Conservation (phyloP, 2,888 invertebrate species). For the Candidula unifasciata region DNA sequence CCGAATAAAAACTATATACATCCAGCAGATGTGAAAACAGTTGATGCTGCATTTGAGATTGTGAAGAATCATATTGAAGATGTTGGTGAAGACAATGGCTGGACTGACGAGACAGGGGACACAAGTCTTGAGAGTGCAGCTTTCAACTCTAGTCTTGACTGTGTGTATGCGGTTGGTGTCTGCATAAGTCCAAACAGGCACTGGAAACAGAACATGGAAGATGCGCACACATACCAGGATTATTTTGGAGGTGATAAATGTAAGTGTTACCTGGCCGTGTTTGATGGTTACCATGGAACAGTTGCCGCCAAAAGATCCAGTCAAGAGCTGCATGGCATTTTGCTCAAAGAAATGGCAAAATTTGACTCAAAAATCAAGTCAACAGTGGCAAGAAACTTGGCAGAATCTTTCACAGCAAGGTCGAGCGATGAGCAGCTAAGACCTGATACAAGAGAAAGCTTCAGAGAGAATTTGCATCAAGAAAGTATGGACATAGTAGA, state of each 20-base stretch:
- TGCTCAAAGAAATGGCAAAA: constrained; percentile 73
- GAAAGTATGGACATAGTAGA: constrained; percentile 67
- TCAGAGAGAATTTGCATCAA: constrained; percentile 63
- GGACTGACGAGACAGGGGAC: constrained; percentile 64
- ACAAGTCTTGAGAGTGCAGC: constrained; percentile 66
- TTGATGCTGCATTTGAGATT: constrained; percentile 74
- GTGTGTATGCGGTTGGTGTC: constrained; percentile 68
- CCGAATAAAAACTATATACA: constrained; percentile 59
- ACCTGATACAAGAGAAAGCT: constrained; percentile 64
- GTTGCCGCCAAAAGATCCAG: constrained; percentile 74
- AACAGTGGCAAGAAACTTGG: constrained; percentile 63
- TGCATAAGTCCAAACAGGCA: constrained; percentile 67
- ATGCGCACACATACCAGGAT: constrained; percentile 73
- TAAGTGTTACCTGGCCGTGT: constrained; percentile 74
- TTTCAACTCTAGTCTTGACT: constrained; percentile 67
- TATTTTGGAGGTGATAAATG: constrained; percentile 72
- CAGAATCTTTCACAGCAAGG: constrained; percentile 58
- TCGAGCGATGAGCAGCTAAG: constrained; percentile 63
- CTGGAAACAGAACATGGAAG: constrained; percentile 77
- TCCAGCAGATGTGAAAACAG: constrained; percentile 55
- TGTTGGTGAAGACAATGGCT: constrained; percentile 67
- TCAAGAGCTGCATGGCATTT: constrained; percentile 71
- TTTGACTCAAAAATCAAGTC: constrained; percentile 73
- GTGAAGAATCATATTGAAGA: constrained; percentile 71
- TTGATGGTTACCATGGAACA: constrained; percentile 75